These are phyloP conservation scores for Molorchus minor DNA, from an alignment of 2,888 invertebrate species.

Conservation along the genomic window DNA sequence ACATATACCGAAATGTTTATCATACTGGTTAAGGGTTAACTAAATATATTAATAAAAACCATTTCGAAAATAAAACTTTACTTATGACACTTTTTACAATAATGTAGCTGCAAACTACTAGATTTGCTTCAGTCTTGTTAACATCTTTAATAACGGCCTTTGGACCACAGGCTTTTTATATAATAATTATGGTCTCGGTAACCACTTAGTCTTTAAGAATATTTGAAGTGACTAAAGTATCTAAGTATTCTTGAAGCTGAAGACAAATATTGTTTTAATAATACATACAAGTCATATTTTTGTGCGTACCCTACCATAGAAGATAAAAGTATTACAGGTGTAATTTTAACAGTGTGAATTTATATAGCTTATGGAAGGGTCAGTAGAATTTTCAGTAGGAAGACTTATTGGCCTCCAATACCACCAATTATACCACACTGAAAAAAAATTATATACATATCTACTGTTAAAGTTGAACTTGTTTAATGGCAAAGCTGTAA, in stretches of 20 bases:
- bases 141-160: too few relatives aligned
- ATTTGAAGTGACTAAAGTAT: not conserved
- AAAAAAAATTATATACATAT: constrained; percentile 55
- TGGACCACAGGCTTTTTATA: not conserved
- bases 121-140: too few relatives aligned
- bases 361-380: constrained; percentile 72
- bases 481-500: too few relatives aligned
- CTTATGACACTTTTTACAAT: too few relatives aligned
- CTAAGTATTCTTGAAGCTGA: not conserved
- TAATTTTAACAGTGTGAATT: constrained; percentile 75
- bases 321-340: not conserved
- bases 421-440: constrained; percentile 88
- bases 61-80: too few relatives aligned
- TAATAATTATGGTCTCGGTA: not conserved
- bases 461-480: constrained; percentile 17
- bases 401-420: constrained; percentile 79
- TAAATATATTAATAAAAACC: too few relatives aligned
- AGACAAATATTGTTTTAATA: not conserved
- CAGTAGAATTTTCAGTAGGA: constrained; percentile 69
- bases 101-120: too few relatives aligned
- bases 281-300: too few relatives aligned
- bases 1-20: too few relatives aligned
- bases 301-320: too few relatives aligned
- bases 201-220: not conserved
- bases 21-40: too few relatives aligned